A percentile compares a stretch with the other conserved stretches of the same genome.
phyloP scores from a whole-genome alignment of 2,113 vertebrate genomes.

The Tinamus guttatus region DNA sequence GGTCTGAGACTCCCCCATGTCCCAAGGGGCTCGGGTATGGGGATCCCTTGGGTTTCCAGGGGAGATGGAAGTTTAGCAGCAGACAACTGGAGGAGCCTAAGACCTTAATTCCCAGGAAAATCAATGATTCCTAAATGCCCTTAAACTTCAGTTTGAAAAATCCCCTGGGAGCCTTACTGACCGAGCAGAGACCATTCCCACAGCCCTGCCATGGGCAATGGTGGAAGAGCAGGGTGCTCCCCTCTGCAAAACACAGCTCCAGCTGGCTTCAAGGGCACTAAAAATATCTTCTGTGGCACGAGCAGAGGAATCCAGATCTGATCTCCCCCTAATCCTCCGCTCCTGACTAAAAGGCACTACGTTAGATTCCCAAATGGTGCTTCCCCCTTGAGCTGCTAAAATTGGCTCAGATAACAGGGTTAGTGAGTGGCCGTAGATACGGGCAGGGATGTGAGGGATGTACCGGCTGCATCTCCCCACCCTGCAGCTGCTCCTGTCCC shows the following conservation, averaged over 20 bases:
- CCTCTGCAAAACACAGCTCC: neutral
- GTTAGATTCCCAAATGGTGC: neutral
- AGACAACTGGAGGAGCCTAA: neutral
- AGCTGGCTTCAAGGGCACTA: neutral
- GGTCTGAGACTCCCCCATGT: neutral
- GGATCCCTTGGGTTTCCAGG: neutral
- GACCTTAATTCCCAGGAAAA: neutral
- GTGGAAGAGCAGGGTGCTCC: neutral
- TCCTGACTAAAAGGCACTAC: neutral
- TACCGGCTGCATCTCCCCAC: neutral
- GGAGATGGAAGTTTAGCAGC: neutral
- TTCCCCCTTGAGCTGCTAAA: conserved; percentile 3
- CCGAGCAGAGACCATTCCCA: neutral
- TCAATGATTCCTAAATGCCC: neutral
- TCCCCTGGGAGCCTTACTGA: neutral
- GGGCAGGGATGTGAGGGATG: neutral
- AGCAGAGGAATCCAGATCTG: conserved; percentile 26
- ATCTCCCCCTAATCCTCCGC: neutral
- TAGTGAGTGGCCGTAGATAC: neutral
- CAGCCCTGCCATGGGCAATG: neutral
- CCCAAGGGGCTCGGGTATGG: neutral
- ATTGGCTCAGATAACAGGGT: neutral
- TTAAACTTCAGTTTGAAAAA: neutral
- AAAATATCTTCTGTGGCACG: neutral
- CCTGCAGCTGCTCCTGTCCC: conserved; percentile 49